Evolutionary conservation across 2,888 invertebrate species (phyloP).

Genomic region (Netelia virgata): DNA sequence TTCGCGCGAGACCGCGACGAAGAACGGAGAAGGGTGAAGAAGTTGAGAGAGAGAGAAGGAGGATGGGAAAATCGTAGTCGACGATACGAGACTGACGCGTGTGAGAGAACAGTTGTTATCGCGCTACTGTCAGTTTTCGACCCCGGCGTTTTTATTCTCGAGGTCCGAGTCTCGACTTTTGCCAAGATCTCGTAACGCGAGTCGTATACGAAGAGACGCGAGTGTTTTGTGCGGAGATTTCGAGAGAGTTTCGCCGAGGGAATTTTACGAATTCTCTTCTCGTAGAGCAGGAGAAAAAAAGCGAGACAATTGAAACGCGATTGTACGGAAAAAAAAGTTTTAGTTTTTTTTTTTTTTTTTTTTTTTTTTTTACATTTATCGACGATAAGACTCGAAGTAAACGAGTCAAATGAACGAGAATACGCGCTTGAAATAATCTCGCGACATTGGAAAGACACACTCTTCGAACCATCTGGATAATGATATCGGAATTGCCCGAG

Average conservation of each 20-base stretch:
- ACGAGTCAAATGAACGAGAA: neutral
- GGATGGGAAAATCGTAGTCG: neutral
- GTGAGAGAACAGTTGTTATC: neutral
- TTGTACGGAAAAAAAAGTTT: neutral
- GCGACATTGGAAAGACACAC: slow-evolving; percentile 14
- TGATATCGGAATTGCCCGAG: slow-evolving; percentile 30
- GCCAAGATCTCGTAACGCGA: neutral
- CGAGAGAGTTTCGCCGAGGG: neutral
- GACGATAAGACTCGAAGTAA: neutral
- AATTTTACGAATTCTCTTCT: neutral
- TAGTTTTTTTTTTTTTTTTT: no score
- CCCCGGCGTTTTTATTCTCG: neutral
- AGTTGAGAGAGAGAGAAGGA: neutral
- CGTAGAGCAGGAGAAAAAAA: neutral
- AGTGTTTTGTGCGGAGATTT: neutral
- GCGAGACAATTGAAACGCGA: neutral
- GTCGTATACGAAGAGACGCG: neutral
- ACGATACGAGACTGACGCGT: neutral
- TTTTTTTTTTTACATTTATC: neutral
- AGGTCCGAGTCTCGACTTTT: neutral
- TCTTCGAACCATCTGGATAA: slow-evolving; percentile 11
- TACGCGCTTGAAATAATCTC: slow-evolving; percentile 32
- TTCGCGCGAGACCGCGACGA: neutral
- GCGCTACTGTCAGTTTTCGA: slow-evolving; percentile 2
- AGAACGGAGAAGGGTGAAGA: neutral